Evolutionary conservation across 1,140 invertebrate genomes (phyloP), one percentile per base, ranked within the genome.

Genomic region (Diorhabda carinulata): DNA sequence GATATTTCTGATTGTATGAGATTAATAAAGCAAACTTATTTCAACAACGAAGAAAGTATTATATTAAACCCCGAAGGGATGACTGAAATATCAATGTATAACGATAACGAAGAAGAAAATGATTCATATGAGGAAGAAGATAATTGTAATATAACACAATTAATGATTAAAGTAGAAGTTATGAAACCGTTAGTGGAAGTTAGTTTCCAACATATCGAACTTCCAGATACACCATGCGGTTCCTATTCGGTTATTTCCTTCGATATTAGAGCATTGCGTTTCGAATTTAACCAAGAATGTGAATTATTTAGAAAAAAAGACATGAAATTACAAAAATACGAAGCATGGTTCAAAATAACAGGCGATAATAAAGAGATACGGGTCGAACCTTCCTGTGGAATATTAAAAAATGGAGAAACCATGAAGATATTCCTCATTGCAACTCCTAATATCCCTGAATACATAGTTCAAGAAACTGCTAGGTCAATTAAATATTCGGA

Each of bases 221-320:
- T 78, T 71, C 76, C 76, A 0, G 72, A 78, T 56, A 78, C 77
- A 44, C 72, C 77, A 5, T 76, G 76, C 57, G 75, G 77, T 47
- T 77, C 76, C 2, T 76, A 74, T 57, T 77, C 77, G 4, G 41
- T 64, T 0, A 73, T 72, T 67, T 45, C 64, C 7, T 59, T 77
- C 9, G 60, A 66, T 41, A 47, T 78, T n/a, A 67, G 57, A 47
- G 65, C 70, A 2, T 10, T 69, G 0, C 40, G 63, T 8, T 45
- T 58, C 6, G 57, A 63, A 57, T 61, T 69, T 3, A 65, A 68
- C 2, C 8, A 25, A 6, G 9, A 60, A 44, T 74, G 70, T 43
- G 40, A 66, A 5, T 68, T 66, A 41, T 52, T 43, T 41, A 57
- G 10, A 61, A 56, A 7, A 61, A 68, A 60, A 42, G 7, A 64